Base-by-base conservation (phyloP, 2,113 vertebrate genomes). In the Sminthopsis crassicaudata region DNA sequence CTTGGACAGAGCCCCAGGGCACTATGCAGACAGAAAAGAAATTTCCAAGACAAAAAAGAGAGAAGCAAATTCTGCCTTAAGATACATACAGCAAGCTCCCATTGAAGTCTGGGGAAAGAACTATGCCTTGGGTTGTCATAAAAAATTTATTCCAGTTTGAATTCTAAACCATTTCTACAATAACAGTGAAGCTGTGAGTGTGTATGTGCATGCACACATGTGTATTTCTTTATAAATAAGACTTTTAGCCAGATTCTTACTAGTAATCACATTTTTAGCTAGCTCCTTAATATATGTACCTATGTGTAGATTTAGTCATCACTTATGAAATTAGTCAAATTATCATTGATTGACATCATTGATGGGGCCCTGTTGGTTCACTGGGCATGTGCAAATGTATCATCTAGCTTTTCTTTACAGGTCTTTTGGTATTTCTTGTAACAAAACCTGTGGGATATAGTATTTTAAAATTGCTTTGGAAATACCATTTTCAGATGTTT, bases 61-160 rank as follows among this genome's bases (percentile, higher is more conserved):
- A 84, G n/a, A 46, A 96, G 53, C 22, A 91, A 22, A 89, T 88
- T 96, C 94, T 91, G 90, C 94, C 54, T 93, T 53, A 89, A 94
- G 60, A 67, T 53, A 76, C 0, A 94, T 76, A 67, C 46, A 53
- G 91, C 24, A 60, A 88, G 23, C 36, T 90, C 12, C 8, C 30
- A 0, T 1, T 50, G n/a, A 60, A 60, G 42, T 67, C 84, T 54
- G 26, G 60, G 91, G 22, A 90, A 25, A 95, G 90, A 89, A 30
- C 24, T 76, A 3, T 19, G 50, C 55, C 53, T 95, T n/a, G 22
- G 46, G 19, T 92, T 95, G 89, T 94, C 53, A 51, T 90, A 46
- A 90, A 97, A 92, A n/a, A 92, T 92, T 76, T 90, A 95, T 92
- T 94, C n/a, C 90, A 53, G 7, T 55, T 94, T 92, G n/a, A 52